Percentiles rank a stretch among this genome's conserved stretches.
These are phyloP conservation scores for Ectobius pallidus DNA, from an alignment of 2,888 invertebrate species.

Conservation along the genomic window DNA sequence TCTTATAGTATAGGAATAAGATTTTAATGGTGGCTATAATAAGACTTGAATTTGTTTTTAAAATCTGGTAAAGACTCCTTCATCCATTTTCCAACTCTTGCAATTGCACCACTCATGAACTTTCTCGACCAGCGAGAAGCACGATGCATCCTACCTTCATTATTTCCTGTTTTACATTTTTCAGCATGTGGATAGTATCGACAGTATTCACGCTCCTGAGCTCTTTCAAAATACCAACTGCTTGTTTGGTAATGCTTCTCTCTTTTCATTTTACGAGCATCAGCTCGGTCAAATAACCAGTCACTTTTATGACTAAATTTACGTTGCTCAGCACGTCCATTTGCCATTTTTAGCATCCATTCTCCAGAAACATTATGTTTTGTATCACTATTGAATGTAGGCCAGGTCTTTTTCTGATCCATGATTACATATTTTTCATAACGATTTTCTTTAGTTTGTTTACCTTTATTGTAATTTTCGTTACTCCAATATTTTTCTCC, in stretches of 20 bases:
- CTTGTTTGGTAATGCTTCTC: neutral
- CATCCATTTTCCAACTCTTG: slow-evolving; percentile 22
- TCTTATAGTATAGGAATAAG: too few species aligned
- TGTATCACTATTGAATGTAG: neutral
- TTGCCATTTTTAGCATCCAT: slow-evolving; percentile 27
- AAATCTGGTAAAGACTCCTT: slow-evolving; percentile 25
- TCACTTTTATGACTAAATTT: slow-evolving; percentile 23
- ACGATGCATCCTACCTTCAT: neutral
- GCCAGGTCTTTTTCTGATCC: neutral
- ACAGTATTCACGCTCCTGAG: slow-evolving; percentile 25
- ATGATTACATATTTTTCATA: neutral
- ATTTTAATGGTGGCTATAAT: slow-evolving; percentile 11
- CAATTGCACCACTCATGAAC: neutral
- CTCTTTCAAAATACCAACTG: slow-evolving; percentile 32
- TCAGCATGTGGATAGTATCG: slow-evolving; percentile 12
- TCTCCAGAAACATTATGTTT: slow-evolving; percentile 24
- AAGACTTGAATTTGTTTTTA: slow-evolving; percentile 30
- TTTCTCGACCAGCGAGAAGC: slow-evolving; percentile 5
- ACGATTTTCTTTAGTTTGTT: neutral
- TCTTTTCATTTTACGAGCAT: slow-evolving; percentile 26
- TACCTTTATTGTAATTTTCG: neutral
- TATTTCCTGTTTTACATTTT: neutral
- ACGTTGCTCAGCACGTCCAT: slow-evolving; percentile 17
- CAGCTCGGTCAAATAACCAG: slow-evolving; percentile 33
- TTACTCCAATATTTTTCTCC: neutral